Percentiles rank a stretch among this genome's conserved stretches.
Conservation (phyloP, 2,888 invertebrate species). For the Escarpia spicata region DNA sequence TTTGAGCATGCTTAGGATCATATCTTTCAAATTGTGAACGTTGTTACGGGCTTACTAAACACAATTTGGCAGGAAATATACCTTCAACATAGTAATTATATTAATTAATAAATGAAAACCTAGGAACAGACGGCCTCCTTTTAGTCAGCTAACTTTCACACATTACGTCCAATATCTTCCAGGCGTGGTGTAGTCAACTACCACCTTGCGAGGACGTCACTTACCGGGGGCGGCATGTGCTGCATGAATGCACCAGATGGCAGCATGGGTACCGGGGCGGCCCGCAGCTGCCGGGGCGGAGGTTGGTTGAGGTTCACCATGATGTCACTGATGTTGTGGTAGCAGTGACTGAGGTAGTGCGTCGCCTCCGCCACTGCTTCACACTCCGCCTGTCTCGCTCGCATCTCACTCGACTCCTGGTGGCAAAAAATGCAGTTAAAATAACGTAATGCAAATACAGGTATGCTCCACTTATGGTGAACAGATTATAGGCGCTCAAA, state of each 20-base stretch:
- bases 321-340: slow-evolving; percentile 88
- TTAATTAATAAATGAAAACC: too few species aligned
- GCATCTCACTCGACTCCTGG: neutral
- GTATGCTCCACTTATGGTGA: neutral
- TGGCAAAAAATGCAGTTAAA: neutral
- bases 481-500: neutral
- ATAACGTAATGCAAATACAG: neutral
- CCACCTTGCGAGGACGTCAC: slow-evolving; percentile 35
- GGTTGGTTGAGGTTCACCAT: slow-evolving; percentile 77
- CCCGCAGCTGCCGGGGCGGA: slow-evolving; percentile 74
- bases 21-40: too few species aligned
- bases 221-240: slow-evolving; percentile 76
- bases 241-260: slow-evolving; percentile 74
- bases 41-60: too few species aligned
- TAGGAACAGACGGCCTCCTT: too few species aligned
- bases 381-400: slow-evolving; percentile 64
- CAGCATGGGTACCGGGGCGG: slow-evolving; percentile 35
- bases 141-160: too few species aligned
- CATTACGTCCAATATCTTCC: neutral
- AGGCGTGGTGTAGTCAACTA: neutral
- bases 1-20: too few species aligned
- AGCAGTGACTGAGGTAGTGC: slow-evolving; percentile 87
- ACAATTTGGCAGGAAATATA: too few species aligned
- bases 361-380: slow-evolving; percentile 82
- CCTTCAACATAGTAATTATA: too few species aligned